phyloP scores from a whole-genome alignment of 2,888 invertebrate genomes.

The Plagiodera versicolora region DNA sequence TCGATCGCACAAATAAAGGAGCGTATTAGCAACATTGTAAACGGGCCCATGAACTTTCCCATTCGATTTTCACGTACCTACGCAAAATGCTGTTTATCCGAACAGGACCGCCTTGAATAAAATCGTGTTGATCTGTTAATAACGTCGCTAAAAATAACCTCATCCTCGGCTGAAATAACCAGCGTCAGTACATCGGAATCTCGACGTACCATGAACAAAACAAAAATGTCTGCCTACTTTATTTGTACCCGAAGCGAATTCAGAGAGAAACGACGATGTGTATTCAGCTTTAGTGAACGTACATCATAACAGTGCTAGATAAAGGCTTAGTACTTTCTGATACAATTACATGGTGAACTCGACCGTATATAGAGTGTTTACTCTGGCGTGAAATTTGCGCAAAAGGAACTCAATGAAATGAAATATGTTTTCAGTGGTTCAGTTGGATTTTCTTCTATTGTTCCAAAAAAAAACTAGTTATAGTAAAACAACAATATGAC shows the following conservation, averaged over 20 bases:
- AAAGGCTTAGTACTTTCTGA: neutral
- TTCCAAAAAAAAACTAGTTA: too few species aligned
- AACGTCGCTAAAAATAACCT: slow-evolving; percentile 23
- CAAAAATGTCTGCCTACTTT: slow-evolving; percentile 16
- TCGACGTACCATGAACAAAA: slow-evolving; percentile 11
- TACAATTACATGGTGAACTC: slow-evolving; percentile 2
- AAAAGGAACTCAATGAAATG: slow-evolving; percentile 4
- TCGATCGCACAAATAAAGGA: too few species aligned
- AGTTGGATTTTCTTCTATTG: too few species aligned
- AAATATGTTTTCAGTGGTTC: too few species aligned
- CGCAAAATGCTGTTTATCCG: neutral
- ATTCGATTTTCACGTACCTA: neutral
- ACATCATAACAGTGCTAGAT: too few species aligned
- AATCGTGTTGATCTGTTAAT: slow-evolving; percentile 1
- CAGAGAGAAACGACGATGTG: neutral
- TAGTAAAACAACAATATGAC: neutral
- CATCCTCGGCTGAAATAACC: slow-evolving; percentile 12
- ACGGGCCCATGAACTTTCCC: too few species aligned
- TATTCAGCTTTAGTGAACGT: too few species aligned
- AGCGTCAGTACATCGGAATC: slow-evolving; percentile 24
- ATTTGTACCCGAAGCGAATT: neutral
- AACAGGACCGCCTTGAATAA: neutral
- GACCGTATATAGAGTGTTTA: slow-evolving; percentile 4
- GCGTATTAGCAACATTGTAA: too few species aligned
- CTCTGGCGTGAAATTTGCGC: slow-evolving; percentile 3